These are phyloP conservation scores for Bradysia coprophila DNA, from an alignment of 1,140 invertebrate genomes.

Conservation along the genomic window DNA sequence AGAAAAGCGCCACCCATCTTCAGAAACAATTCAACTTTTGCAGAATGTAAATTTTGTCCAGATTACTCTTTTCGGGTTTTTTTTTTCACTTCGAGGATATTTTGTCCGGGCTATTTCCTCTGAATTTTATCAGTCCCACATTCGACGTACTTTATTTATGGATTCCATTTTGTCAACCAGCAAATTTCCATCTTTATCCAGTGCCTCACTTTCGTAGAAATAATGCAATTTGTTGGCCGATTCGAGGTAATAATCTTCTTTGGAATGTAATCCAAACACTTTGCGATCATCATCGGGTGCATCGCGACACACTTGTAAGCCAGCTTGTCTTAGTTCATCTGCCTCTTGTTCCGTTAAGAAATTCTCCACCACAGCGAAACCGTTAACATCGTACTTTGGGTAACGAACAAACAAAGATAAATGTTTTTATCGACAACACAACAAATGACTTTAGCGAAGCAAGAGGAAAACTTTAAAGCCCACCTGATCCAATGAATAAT, in stretches of 20 bases:
- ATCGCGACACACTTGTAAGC: slow-evolving; percentile 48
- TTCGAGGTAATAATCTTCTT: slow-evolving; percentile 71
- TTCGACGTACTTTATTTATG: slow-evolving; percentile 61
- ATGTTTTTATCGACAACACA: too few relatives aligned
- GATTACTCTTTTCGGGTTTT: not conserved
- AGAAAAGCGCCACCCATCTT: too few relatives aligned
- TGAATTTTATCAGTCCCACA: too few relatives aligned
- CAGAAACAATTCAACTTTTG: too few relatives aligned
- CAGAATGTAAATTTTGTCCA: too few relatives aligned
- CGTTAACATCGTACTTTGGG: not conserved
- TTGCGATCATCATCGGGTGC: slow-evolving; percentile 50
- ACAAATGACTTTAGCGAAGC: too few relatives aligned
- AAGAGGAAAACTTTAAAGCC: too few relatives aligned
- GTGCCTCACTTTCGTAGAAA: slow-evolving; percentile 78
- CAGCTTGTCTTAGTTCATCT: slow-evolving; percentile 45
- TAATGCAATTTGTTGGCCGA: slow-evolving; percentile 83
- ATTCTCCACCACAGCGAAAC: not conserved
- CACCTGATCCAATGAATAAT: too few relatives aligned
- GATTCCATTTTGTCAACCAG: slow-evolving; percentile 44
- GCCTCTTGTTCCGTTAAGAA: not conserved
- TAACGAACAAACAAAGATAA: too few relatives aligned
- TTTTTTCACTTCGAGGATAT: too few relatives aligned
- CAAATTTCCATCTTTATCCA: slow-evolving; percentile 55
- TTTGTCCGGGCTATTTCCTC: too few relatives aligned
- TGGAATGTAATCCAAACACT: slow-evolving; percentile 43